Evolutionary conservation across 2,888 invertebrate species (phyloP), one percentile per base, ranked within the genome.

Genomic region (Eurytoma californica): DNA sequence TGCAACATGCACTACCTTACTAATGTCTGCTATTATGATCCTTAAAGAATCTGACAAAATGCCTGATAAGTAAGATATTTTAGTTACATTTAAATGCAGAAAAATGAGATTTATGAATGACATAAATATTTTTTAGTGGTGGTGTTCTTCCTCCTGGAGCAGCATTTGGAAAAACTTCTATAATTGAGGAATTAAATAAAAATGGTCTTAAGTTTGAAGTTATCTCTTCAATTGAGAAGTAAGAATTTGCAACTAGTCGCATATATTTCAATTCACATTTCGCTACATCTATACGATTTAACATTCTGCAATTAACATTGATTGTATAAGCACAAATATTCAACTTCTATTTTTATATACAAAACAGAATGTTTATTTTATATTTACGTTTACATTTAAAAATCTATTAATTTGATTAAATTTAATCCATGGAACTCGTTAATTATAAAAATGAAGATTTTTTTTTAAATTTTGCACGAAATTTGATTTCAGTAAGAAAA

Each of bases 121-220:
- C 30, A 73, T 49, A 13, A 1, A 63, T 20, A 68, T 61, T 61
- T 88, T 92, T 78, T 90, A 96, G 96, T 13, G 97, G 97, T 53
- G 98, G 98, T 14, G 97, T 98, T 1, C 92, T 95, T 78, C 92
- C 98, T 0, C 96, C 98, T 0, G 97, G 95, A 0, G 94, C 94
- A 14, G 97, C 97, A 0, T 98, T 98, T 91, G 92, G 92, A 0
- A 93, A 96, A 82, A 97, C 98, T 0, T 93, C 92, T 39, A 91
- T 98, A 28, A 93, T 97, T 80, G 92, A 95, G 51, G 93, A 95
- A 82, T 92, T 98, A 24, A 92, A 93, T 77, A 93, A 95, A 69
- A 93, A 95, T 89, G 94, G 94, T 70, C 88, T 95, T n/a, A 94
- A 91, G 70, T 96, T 95, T 87, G 94, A 95, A 88, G 92, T 95